A percentile compares a stretch with the other conserved stretches of the same genome.
Conservation (phyloP, 2,113 vertebrate genomes). For the Castor canadensis region DNA sequence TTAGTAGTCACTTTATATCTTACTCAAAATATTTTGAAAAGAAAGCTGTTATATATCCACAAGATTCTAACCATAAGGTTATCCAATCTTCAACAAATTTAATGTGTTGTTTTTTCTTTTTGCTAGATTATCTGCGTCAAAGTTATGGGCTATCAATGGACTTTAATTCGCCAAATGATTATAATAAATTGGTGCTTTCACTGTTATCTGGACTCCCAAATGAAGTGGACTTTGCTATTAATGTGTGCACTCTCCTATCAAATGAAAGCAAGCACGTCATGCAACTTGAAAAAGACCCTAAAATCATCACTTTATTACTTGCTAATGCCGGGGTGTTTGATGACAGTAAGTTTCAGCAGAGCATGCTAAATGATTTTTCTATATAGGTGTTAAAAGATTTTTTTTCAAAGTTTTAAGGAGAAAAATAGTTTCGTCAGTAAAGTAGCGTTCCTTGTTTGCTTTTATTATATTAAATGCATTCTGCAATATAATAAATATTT, state of each 20-base stretch:
- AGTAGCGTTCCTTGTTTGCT: conserved; percentile 19
- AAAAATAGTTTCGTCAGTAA: conserved; percentile 5
- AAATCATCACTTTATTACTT: conserved; percentile 97
- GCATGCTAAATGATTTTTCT: conserved; percentile 34
- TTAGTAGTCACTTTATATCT: background rate
- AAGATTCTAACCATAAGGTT: background rate
- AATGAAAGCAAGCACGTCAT: conserved; percentile 99
- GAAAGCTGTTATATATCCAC: background rate
- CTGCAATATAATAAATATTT: conserved; percentile 27
- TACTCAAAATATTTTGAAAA: background rate
- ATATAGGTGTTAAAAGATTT: background rate
- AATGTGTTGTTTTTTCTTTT: conserved; percentile 39
- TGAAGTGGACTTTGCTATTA: conserved; percentile 99
- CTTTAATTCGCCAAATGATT: conserved; percentile 96
- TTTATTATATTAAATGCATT: background rate
- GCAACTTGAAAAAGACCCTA: conserved; percentile 99
- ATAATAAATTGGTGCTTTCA: conserved; percentile 99
- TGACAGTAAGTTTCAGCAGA: conserved; percentile 91
- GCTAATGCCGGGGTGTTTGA: conserved; percentile 98
- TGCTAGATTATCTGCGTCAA: conserved; percentile 98
- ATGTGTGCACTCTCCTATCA: conserved; percentile 98
- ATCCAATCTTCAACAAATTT: background rate
- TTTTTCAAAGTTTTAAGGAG: background rate
- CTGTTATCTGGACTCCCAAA: conserved; percentile 98
- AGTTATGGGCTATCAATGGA: conserved; percentile 98